Evolutionary conservation across 2,888 invertebrate species (phyloP), one percentile per base, ranked within the genome.

Genomic region (Chalcosyrphus nemorum): DNA sequence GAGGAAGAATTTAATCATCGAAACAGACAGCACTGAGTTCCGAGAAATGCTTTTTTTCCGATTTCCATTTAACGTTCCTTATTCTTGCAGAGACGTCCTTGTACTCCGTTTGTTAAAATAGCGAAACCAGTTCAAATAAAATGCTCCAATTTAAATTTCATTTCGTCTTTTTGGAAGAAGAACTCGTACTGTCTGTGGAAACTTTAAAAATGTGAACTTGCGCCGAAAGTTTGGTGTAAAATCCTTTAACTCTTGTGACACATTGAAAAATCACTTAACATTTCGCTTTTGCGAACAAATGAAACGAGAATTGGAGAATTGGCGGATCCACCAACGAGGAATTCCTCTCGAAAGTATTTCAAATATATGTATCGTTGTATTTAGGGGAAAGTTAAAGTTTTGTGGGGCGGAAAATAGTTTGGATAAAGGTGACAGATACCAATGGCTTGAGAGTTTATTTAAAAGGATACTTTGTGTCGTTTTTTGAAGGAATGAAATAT

Each of bases 221-320:
- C 54, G 9, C 43, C 47, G 24, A 41, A 72, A 78, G 54, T 35
- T 76, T 76, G 50, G 75, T 75, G 68, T 70, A 68, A 75, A 63
- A 75, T 75, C 68, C 68, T 63, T 81, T 75, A 75, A 81, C 61
- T 81, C 75, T 50, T 63, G 54, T 81, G 81, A 81, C 81, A 81
- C 81, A 81, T 75, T 75, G 75, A 75, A 70, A 81, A 81, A 70
- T 81, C 70, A 81, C 75, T 81, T 81, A 81, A 70, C 68, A 81
- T 81, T 81, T 81, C 81, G n/a, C n/a, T n/a, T n/a, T n/a, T 38
- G 24, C 27, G 61, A 75, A 75, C 75, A 81, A 81, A 81, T 81
- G 81, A 70, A 81, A 75, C 43, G 70, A 61, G 63, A 76, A 81
- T 81, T 75, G 81, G 70, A 61, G 63, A 76, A 81, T 81, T 75